Percentiles rank a stretch among this genome's conserved stretches.
Conservation (phyloP, 2,797 vertebrate genomes). For the Meda fulgida region DNA sequence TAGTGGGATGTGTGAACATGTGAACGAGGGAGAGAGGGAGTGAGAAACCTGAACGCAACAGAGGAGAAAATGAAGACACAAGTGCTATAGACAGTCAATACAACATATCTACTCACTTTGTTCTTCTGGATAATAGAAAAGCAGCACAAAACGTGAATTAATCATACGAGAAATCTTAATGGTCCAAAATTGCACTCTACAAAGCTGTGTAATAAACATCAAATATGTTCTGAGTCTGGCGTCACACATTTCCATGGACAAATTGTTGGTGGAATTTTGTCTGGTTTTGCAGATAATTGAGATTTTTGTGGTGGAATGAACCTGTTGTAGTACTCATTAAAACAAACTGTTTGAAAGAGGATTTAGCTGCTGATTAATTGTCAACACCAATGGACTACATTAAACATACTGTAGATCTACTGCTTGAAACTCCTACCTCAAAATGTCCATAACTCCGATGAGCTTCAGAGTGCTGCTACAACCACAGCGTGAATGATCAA, state of each 20-base stretch:
- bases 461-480: background rate
- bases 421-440: constrained; percentile 21
- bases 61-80: constrained; percentile 17
- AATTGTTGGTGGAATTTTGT: background rate
- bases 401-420: background rate
- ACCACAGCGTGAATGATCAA: constrained; percentile 24
- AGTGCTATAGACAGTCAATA: constrained; percentile 18
- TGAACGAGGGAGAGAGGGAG: constrained; percentile 25
- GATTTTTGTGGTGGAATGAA: background rate
- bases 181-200: background rate
- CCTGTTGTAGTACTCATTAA: background rate
- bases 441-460: constrained; percentile 11
- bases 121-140: background rate
- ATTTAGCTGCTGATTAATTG: background rate
- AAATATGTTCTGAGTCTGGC: background rate
- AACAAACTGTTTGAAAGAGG: background rate
- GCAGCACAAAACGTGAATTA: background rate
- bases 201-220: background rate
- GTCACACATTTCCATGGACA: background rate
- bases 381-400: background rate
- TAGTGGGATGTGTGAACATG: constrained; percentile 44
- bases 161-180: background rate
- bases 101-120: background rate
- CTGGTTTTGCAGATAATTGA: background rate
- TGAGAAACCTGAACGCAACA: constrained; percentile 10